Evolutionary conservation across 2,113 vertebrate genomes (phyloP), one percentile per base, ranked within the genome.

Genomic region (Emydocephalus ijimae): DNA sequence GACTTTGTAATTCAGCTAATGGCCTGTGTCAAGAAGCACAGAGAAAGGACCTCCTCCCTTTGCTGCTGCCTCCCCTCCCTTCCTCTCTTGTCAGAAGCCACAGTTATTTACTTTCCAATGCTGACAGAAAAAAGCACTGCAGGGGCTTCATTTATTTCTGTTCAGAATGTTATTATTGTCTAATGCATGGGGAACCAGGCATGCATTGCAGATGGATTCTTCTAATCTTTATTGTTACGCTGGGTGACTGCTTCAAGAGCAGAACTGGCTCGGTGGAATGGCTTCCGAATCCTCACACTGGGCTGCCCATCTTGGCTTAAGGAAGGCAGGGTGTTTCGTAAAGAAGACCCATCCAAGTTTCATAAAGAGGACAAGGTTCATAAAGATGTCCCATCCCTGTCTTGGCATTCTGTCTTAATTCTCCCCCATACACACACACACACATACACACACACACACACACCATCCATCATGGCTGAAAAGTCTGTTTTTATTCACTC

Each of bases 61-160:
- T 34, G 61, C 29, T 96, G 91, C 89, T 96, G 95, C 97, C 95
- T 96, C 96, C 97, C 97, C 97, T 45, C 96, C 89, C 89, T 97
- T 96, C 97, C 94, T 96, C 96, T 97, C 97, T 96, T 97, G 97
- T 98, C 97, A 98, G 96, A 93, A 98, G 97, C 91, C 45, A 97
- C 26, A 98, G 97, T 98, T 98, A 98, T 98, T 98, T 98, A 98
- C 97, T 98, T 98, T 97, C 97, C 97, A 97, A 98, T 97, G 96
- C 98, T 98, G 98, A 97, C 98, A 97, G 97, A 97, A 97, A 24
- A 69, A 96, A 97, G 94, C 97, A 98, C 97, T 98, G 97, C 97
- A 97, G 97, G 97, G 97, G 97, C 97, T 98, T 98, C 97, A 97
- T 98, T 98, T 98, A 96, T 97, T 98, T 97, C 96, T 14, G 69